Base-by-base conservation (phyloP, 23 tunicate genomes). In the Styela plicata region DNA sequence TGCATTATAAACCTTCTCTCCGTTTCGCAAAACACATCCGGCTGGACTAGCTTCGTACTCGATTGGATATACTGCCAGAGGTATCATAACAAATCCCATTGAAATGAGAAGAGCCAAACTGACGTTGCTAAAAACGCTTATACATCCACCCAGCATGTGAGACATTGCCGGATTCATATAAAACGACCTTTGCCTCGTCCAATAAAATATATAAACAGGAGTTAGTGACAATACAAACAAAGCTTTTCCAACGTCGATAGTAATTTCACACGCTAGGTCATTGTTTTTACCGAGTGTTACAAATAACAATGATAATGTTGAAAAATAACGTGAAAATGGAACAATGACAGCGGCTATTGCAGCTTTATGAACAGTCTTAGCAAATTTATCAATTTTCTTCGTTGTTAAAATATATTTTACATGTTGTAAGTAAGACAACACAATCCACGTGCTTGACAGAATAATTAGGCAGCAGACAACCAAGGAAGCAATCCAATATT, bases 171-270 rank as follows among this genome's bases (percentile, higher is more conserved):
- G 23, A 30, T 71, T 31, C 35, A 28, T 33, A 29, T 71, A 71
- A 34, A 71, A 71, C 23, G 77, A 71, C 5, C 77, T 33, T 36
- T 71, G 77, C 37, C 77, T 71, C 7, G 77, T 71, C 77, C 77
- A 71, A 17, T 71, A 71, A 71, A 71, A 71, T 34, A 71, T 26
- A 36, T 71, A 71, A 30, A 71, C 29, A 21, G 77, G 24, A 5
- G 34, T 34, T 2, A 30, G 24, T 2, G 77, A 71, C 23, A 71
- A 22, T 3, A 71, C 34, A 30, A 71, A 71, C 16, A 71, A 71
- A 7, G 77, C 34, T 30, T 71, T 71, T 3, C 77, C 77, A 21
- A 71, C 17, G 37, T 71, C 77, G 5, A 71, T 71, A 5, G 36
- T 34, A 26, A 71, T 29, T 71, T 71, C 77, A 34, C 77, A 71